Base-by-base conservation (phyloP, 2,113 vertebrate species). In the Egretta garzetta region DNA sequence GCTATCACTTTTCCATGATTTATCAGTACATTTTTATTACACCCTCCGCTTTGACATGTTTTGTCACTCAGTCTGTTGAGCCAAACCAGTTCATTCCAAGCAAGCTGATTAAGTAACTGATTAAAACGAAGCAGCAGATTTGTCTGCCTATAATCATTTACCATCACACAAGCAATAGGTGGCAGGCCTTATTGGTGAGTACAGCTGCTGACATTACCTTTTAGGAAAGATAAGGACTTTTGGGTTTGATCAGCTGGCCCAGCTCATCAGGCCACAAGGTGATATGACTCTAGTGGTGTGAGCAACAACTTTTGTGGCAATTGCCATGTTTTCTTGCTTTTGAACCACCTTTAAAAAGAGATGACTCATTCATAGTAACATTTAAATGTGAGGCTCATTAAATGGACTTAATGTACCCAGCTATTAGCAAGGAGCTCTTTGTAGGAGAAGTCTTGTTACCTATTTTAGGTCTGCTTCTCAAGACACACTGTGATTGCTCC, bases 81-180 rank as follows among this genome's bases (percentile, higher is more conserved):
- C 88, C 56, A 83, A 94, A 95, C 68, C 72, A 89, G 85, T 96
- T 95, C 95, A 87, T 97, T 97, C 60, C 81, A 75, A 96, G 68
- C 35, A 96, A 97, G 93, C 93, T 97, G 97, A 97, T 97, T 97
- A 97, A 98, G 96, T 97, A 96, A 87, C 88, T 96, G 93, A 97
- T 97, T 98, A 95, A 96, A 97, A 91, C 3, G n/a, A 81, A 86
- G 15, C 45, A 95, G 81, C 50, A 88, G 94, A 94, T 88, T 82
- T 91, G 41, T 93, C 81, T 93, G 53, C 60, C 87, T 72, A 2
- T 95, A 86, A 90, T 96, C 49, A 73, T 64, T 96, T 96, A 79
- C 50, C 66, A 70, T 53, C 71, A 63, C 95, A 80, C 35, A 74
- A 55, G 39, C 52, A 64, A 68, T 63, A 39, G 30, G 33, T 93